Conservation (phyloP, 2,797 vertebrate genomes). For the Delichon dasypus region DNA sequence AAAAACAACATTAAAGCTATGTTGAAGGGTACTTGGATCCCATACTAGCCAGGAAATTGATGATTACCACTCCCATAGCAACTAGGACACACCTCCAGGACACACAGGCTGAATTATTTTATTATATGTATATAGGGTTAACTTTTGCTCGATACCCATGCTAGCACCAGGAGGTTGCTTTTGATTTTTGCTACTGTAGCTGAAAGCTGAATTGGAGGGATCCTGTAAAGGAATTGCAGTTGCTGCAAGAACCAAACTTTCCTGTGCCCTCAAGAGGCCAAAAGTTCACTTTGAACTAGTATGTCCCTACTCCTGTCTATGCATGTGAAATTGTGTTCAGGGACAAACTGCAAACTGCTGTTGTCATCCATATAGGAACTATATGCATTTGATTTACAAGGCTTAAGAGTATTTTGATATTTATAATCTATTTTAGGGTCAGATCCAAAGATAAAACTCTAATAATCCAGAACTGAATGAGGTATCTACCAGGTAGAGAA, state of each 20-base stretch:
- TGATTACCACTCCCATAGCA: conserved; percentile 1
- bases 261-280: not conserved
- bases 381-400: not conserved
- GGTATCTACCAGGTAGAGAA: not conserved
- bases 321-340: not conserved
- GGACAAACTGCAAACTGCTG: not conserved
- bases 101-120: not conserved
- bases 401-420: not conserved
- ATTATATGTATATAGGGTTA: not conserved
- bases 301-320: not conserved
- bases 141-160: not conserved
- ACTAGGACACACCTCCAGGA: not conserved
- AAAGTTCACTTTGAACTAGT: not conserved
- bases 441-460: not conserved
- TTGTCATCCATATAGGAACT: not conserved
- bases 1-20: conserved; percentile 8
- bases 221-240: not conserved
- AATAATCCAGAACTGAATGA: not conserved
- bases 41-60: conserved; percentile 29
- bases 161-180: not conserved
- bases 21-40: conserved; percentile 20
- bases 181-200: not conserved
- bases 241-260: not conserved
- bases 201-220: not conserved
- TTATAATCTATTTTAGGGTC: not conserved